Percentiles rank a stretch among this genome's conserved stretches.
phyloP scores from a whole-genome alignment of 2,888 invertebrate genomes.

The Fragum sueziense region DNA sequence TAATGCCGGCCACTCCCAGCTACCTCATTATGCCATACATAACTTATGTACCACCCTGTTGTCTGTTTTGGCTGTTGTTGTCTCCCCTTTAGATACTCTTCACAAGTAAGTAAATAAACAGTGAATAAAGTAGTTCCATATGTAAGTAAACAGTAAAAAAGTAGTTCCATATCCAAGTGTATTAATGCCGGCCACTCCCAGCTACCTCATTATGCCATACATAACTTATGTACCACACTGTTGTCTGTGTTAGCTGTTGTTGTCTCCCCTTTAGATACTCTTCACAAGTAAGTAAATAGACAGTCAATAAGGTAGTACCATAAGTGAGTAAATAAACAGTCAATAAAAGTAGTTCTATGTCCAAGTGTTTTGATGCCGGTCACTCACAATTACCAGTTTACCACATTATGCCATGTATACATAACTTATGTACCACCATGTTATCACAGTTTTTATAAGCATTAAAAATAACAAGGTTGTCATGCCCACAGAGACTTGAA shows the following conservation, averaged over 20 bases:
- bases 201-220: constrained; percentile 76
- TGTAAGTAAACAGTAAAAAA: no score
- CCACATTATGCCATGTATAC: no score
- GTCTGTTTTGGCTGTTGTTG: constrained; percentile 74
- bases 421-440: constrained; percentile 77
- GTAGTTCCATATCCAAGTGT: constrained; percentile 69
- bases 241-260: constrained; percentile 76
- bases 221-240: constrained; percentile 77
- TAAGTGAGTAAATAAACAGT: no score
- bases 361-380: constrained; percentile 73
- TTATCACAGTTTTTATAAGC: constrained; percentile 74
- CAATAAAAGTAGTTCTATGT: constrained; percentile 69
- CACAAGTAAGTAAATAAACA: constrained; percentile 76
- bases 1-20: constrained; percentile 73
- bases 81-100: constrained; percentile 74
- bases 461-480: no score
- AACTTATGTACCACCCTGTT: constrained; percentile 77
- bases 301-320: no score
- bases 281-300: constrained; percentile 76
- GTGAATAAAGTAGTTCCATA: no score
- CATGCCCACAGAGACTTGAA: no score
- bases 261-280: constrained; percentile 72
- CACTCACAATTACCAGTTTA: constrained; percentile 74
- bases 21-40: constrained; percentile 77
- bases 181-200: constrained; percentile 75